Conservation (phyloP, 2,797 vertebrate genomes). For the Aulostomus chinensis region DNA sequence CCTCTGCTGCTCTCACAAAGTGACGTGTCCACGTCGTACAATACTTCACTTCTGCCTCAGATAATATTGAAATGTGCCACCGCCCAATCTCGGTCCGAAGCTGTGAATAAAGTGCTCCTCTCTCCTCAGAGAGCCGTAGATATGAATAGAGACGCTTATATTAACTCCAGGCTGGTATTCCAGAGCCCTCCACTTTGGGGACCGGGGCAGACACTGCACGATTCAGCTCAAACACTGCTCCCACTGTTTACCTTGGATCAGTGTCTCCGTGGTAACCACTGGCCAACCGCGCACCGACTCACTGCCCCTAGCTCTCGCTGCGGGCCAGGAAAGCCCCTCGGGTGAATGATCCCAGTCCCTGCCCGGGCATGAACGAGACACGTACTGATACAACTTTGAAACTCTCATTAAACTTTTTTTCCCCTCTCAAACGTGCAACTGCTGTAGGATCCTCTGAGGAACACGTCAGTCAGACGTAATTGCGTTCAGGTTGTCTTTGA, state of each 20-base stretch:
- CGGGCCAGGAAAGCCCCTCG: slow-evolving; percentile 35
- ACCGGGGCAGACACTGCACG: slow-evolving; percentile 63
- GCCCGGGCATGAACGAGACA: background rate
- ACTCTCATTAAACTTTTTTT: background rate
- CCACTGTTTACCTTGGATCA: slow-evolving; percentile 79
- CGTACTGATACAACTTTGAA: background rate
- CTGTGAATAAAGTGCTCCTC: slow-evolving; percentile 45
- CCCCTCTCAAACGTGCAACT: no score
- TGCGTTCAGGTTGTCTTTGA: no score
- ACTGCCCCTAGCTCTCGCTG: slow-evolving; percentile 33
- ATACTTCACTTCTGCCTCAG: slow-evolving; percentile 39
- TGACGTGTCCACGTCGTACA: slow-evolving; percentile 35
- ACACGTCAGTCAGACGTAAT: no score
- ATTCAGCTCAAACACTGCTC: slow-evolving; percentile 82
- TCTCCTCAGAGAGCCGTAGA: slow-evolving; percentile 36
- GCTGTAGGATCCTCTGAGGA: no score
- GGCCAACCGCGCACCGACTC: slow-evolving; percentile 39
- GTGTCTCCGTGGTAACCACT: slow-evolving; percentile 66
- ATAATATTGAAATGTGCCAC: slow-evolving; percentile 47
- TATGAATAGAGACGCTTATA: slow-evolving; percentile 69
- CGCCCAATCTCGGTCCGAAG: no score
- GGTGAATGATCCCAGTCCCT: slow-evolving; percentile 19
- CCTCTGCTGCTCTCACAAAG: slow-evolving; percentile 28
- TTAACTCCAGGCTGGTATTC: slow-evolving; percentile 60
- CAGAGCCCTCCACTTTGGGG: slow-evolving; percentile 42